Evolutionary conservation across 1,140 invertebrate genomes (phyloP).

Genomic region (Ruditapes philippinarum): DNA sequence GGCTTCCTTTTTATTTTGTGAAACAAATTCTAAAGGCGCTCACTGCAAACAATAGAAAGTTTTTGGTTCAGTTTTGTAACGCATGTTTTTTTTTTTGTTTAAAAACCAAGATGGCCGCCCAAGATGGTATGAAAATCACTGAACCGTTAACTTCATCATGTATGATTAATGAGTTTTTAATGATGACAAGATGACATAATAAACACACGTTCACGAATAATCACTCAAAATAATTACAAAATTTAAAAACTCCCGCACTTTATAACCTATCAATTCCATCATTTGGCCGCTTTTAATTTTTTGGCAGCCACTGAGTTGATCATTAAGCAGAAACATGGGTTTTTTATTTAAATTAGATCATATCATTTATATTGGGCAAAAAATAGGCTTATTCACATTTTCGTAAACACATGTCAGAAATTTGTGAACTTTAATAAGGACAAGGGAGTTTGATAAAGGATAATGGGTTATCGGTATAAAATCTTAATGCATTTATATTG

Average conservation of each 20-base stretch:
- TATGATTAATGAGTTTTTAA: slow-evolving; percentile 13
- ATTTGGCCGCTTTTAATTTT: neutral
- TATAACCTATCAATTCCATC: slow-evolving; percentile 16
- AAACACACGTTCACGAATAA: neutral
- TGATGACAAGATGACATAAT: slow-evolving; percentile 13
- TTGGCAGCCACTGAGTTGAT: slow-evolving; percentile 12
- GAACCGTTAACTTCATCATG: neutral
- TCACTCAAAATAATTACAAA: slow-evolving; percentile 7
- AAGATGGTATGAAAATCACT: neutral
- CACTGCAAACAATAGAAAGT: too few species aligned
- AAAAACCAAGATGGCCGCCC: neutral
- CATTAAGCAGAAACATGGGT: neutral
- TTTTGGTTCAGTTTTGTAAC: neutral
- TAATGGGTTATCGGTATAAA: slow-evolving; percentile 18
- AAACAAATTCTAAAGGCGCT: too few species aligned
- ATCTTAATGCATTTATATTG: slow-evolving; percentile 65
- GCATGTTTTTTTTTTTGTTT: neutral
- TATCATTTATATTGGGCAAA: neutral
- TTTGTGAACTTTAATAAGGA: neutral
- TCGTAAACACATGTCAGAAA: slow-evolving; percentile 46
- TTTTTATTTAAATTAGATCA: slow-evolving; percentile 11
- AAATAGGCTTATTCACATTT: slow-evolving; percentile 3
- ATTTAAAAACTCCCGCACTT: neutral
- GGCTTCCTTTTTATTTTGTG: too few species aligned
- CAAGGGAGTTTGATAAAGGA: neutral